Base-by-base conservation (phyloP, 2,888 invertebrate genomes). In the Autographa pulchrina region DNA sequence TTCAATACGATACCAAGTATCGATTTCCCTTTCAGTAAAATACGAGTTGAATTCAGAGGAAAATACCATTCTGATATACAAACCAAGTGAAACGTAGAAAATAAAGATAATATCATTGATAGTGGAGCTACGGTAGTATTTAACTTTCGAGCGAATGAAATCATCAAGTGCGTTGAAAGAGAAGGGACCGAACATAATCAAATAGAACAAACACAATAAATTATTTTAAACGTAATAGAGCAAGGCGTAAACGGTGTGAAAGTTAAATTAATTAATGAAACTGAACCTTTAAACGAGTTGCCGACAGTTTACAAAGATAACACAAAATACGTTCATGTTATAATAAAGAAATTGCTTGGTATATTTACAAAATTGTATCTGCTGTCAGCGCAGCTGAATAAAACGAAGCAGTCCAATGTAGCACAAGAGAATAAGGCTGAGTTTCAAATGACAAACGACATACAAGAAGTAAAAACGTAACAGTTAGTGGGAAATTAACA, bases 241-340 rank as follows among this genome's bases (percentile, higher is more conserved):
- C 75, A 78, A 85, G 85, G 86, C 85, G 85, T 85, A 82, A 87
- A 87, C 79, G 80, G 70, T 74, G 88, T 85, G 90, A 90, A 90
- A 90, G 89, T 85, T 72, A 80, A 86, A 88, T 88, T 90, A 90
- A 90, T 90, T 87, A 88, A 86, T 84, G 74, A 85, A 86, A 85
- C 83, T 81, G 78, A 82, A 86, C 80, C 82, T 82, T 82, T 81
- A 82, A 86, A 80, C 81, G 74, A 82, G 81, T 72, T 81, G 82
- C 81, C 77, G 80, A 82, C 83, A 81, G 77, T 78, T 76, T 66
- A 75, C 74, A 77, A 78, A 77, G 87, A 87, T 84, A 86, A 82
- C 75, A 80, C 74, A 76, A 73, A 82, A 81, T 81, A 80, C 77
- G 75, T 77, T 72, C 70, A 65, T 74, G 75, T 77, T 74, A 77